phyloP scores from a whole-genome alignment of 2,113 vertebrate species.

The Rostratula benghalensis region DNA sequence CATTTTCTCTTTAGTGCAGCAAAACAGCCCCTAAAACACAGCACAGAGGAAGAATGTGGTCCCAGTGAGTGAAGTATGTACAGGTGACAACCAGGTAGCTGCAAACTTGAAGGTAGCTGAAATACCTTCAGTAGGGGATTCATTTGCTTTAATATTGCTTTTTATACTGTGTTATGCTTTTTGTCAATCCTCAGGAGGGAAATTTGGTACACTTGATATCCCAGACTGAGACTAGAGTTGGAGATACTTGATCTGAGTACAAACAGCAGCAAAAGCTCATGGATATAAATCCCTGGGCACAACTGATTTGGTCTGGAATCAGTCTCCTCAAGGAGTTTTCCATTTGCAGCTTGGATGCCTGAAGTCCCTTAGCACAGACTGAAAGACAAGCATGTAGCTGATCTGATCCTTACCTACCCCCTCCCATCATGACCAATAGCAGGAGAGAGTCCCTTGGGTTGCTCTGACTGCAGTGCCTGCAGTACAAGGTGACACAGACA shows the following conservation, averaged over 20 bases:
- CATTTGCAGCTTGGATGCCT: background rate
- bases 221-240: background rate
- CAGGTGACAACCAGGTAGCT: background rate
- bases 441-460: background rate
- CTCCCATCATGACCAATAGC: background rate
- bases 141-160: constrained; percentile 23
- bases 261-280: background rate
- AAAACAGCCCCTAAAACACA: constrained; percentile 2
- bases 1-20: background rate
- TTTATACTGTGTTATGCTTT: background rate
- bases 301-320: background rate
- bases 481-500: background rate
- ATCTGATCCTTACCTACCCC: background rate
- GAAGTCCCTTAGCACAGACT: background rate
- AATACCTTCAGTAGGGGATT: background rate
- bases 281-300: background rate
- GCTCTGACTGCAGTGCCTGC: background rate
- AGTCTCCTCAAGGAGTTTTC: background rate
- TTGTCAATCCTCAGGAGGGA: background rate
- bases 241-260: constrained; percentile 33
- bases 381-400: background rate
- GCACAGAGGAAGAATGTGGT: background rate
- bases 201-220: background rate
- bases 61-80: background rate
- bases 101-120: constrained; percentile 3